Percentiles rank a stretch among this genome's conserved stretches.
These are phyloP conservation scores for Drosophila obscura DNA, from an alignment of 1,140 invertebrate species.

Conservation along the genomic window DNA sequence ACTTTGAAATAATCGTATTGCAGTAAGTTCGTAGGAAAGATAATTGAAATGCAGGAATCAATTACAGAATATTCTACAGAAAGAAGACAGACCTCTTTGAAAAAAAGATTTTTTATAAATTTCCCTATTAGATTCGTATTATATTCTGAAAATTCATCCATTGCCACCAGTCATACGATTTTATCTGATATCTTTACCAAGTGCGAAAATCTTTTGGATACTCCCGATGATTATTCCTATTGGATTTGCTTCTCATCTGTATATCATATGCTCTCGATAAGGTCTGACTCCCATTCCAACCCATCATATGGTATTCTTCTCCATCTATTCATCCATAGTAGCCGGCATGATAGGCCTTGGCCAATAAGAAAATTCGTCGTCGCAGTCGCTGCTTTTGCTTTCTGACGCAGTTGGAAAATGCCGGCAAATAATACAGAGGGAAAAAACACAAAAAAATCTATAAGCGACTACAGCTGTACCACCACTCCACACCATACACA, in stretches of 20 bases:
- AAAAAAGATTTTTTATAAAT: no score
- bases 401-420: constrained; percentile 56
- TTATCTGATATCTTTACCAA: no score
- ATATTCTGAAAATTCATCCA: no score
- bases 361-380: constrained; percentile 71
- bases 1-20: no score
- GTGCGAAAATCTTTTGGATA: no score
- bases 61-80: no score
- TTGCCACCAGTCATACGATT: no score
- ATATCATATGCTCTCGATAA: constrained; percentile 19
- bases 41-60: no score
- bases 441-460: constrained; percentile 48
- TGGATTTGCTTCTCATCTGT: not conserved
- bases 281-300: not conserved
- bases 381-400: constrained; percentile 35
- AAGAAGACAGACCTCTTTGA: no score
- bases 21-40: no score
- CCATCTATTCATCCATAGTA: constrained; percentile 5
- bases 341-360: constrained; percentile 58
- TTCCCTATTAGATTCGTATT: no score
- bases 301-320: constrained; percentile 14
- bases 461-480: constrained; percentile 56
- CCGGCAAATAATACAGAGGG: constrained; percentile 53
- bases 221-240: no score
- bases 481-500: constrained; percentile 6